Conservation (phyloP, 2,888 invertebrate genomes). For the Leptopilina myrica region DNA sequence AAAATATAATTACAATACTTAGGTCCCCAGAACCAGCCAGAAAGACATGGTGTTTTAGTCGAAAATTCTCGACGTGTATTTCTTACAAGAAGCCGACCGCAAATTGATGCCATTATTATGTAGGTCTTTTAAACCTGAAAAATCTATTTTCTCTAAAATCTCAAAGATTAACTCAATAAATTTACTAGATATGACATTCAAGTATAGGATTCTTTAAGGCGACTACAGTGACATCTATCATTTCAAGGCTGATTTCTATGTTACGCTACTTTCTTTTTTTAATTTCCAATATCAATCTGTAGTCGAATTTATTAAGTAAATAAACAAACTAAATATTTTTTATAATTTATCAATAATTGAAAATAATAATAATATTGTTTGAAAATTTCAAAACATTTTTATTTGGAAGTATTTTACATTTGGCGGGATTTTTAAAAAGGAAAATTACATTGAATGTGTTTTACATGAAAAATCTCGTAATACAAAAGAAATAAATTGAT, state of each 20-base stretch:
- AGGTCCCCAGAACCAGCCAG: slow-evolving; percentile 41
- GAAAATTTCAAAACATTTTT: background rate
- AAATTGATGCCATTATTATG: slow-evolving; percentile 85
- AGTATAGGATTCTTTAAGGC: slow-evolving; percentile 3
- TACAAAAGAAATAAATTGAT: no score
- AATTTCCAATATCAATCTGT: background rate
- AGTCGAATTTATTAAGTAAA: background rate
- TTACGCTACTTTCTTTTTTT: background rate
- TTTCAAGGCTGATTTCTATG: background rate
- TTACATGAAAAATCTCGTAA: no score
- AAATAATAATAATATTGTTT: background rate
- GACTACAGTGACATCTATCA: slow-evolving; percentile 16
- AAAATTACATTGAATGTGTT: no score
- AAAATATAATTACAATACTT: slow-evolving; percentile 14
- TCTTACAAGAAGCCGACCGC: slow-evolving; percentile 84
- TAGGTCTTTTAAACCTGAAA: slow-evolving; percentile 28
- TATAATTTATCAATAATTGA: background rate
- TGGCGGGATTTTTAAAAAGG: no score
- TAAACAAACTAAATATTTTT: background rate
- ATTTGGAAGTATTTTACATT: background rate
- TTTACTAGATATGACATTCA: background rate
- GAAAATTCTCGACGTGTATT: slow-evolving; percentile 77
- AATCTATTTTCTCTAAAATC: background rate
- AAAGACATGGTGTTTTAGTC: slow-evolving; percentile 34
- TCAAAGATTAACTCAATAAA: background rate